Evolutionary conservation across 2,888 invertebrate species (phyloP).

Genomic region (Acheta domesticus): DNA sequence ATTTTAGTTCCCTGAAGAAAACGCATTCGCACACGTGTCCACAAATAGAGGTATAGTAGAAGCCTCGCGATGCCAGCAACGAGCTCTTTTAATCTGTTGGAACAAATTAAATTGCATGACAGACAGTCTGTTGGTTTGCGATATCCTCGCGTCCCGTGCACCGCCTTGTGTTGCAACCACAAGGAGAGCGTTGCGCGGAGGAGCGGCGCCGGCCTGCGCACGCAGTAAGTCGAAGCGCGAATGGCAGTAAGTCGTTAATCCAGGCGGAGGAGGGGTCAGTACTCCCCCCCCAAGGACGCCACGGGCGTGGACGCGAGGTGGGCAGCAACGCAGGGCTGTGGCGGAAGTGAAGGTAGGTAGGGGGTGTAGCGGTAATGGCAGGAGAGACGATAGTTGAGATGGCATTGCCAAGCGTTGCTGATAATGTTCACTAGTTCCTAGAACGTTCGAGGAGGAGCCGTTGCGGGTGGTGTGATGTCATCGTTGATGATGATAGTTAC

Average conservation of each 20-base stretch:
- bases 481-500: too few species aligned
- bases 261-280: neutral
- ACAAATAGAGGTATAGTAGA: too few species aligned
- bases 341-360: too few species aligned
- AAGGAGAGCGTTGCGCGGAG: neutral
- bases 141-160: neutral
- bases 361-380: too few species aligned
- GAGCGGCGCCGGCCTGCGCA: neutral
- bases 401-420: too few species aligned
- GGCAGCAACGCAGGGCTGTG: too few species aligned
- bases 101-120: neutral
- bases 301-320: too few species aligned
- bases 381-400: too few species aligned
- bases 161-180: neutral
- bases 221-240: neutral
- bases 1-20: neutral
- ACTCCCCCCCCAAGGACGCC: neutral
- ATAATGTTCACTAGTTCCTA: too few species aligned
- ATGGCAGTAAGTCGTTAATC: neutral
- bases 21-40: too few species aligned
- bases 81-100: neutral
- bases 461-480: too few species aligned
- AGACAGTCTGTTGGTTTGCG: neutral
- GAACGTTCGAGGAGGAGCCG: too few species aligned
- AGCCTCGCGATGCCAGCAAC: neutral